Percentiles rank a stretch among this genome's conserved stretches.
phyloP scores from a whole-genome alignment of 2,888 invertebrate genomes.

The Orchestes rusci region DNA sequence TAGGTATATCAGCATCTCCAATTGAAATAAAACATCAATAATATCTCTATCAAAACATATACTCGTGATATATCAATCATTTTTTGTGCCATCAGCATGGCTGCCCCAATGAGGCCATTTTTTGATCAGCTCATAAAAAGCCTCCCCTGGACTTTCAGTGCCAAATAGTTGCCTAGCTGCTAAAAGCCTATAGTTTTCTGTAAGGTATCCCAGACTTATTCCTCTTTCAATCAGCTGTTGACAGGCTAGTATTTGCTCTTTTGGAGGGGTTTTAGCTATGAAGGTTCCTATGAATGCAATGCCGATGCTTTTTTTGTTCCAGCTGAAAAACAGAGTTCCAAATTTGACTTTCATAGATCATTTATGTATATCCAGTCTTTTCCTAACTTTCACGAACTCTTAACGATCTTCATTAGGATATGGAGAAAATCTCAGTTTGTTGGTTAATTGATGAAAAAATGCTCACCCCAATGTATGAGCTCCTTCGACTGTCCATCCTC shows the following conservation, averaged over 20 bases:
- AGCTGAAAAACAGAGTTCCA: conserved; percentile 36
- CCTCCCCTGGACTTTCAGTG: conserved; percentile 63
- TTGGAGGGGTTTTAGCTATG: conserved; percentile 46
- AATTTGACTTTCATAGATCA: too few relatives aligned
- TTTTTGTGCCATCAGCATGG: not conserved
- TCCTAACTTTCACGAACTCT: too few relatives aligned
- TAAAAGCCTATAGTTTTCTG: conserved; percentile 57
- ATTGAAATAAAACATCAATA: too few relatives aligned
- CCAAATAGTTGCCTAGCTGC: conserved; percentile 56
- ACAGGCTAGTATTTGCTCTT: conserved; percentile 54
- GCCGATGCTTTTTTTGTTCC: conserved; percentile 59
- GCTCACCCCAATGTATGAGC: conserved; percentile 58
- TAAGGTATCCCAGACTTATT: conserved; percentile 53
- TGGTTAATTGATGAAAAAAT: too few relatives aligned
- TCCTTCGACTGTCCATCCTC: conserved; percentile 67
- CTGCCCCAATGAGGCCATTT: conserved; percentile 58
- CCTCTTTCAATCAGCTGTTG: conserved; percentile 56
- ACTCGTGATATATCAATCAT: too few relatives aligned
- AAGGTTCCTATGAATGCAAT: conserved; percentile 70
- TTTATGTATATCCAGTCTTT: too few relatives aligned
- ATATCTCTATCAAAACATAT: too few relatives aligned
- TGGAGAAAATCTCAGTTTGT: too few relatives aligned
- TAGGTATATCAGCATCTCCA: too few relatives aligned
- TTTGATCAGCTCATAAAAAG: conserved; percentile 55
- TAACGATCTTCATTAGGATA: too few relatives aligned